Conservation (phyloP, 2,888 invertebrate species). For the Heliconius erato region DNA sequence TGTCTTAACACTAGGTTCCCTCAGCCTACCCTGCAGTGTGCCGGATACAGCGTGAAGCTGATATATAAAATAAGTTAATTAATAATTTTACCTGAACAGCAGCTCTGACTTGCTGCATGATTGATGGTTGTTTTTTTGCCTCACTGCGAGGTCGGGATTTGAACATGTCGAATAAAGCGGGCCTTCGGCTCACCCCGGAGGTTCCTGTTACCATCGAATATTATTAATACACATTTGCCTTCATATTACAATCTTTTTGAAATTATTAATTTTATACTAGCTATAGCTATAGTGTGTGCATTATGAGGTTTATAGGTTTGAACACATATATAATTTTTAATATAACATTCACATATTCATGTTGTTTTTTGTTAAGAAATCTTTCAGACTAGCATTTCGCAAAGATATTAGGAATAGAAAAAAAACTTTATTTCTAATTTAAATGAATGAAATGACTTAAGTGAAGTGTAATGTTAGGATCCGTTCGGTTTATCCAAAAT, state of each 20-base stretch:
- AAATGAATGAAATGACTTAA: neutral
- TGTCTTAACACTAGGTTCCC: too few species aligned
- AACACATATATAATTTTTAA: neutral
- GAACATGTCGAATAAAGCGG: constrained; percentile 93
- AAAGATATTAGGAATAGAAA: too few species aligned
- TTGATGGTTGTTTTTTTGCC: constrained; percentile 80
- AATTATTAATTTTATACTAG: neutral
- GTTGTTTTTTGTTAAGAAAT: neutral
- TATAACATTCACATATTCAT: neutral
- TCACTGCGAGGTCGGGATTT: constrained; percentile 80
- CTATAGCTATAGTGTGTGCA: neutral
- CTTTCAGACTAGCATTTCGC: neutral
- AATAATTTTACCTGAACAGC: constrained; percentile 89
- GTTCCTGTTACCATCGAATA: constrained; percentile 75
- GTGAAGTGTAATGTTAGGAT: neutral
- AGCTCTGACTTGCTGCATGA: constrained; percentile 94
- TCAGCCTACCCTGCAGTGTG: too few species aligned
- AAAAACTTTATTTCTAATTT: too few species aligned
- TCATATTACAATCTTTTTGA: neutral
- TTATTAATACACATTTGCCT: neutral
- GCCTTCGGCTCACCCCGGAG: constrained; percentile 89
- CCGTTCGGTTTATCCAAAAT: neutral
- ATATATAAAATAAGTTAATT: neutral
- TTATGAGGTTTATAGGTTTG: neutral
- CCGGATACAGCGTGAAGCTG: too few species aligned